phyloP scores from a whole-genome alignment of 2,113 vertebrate species.

The Scomber japonicus region DNA sequence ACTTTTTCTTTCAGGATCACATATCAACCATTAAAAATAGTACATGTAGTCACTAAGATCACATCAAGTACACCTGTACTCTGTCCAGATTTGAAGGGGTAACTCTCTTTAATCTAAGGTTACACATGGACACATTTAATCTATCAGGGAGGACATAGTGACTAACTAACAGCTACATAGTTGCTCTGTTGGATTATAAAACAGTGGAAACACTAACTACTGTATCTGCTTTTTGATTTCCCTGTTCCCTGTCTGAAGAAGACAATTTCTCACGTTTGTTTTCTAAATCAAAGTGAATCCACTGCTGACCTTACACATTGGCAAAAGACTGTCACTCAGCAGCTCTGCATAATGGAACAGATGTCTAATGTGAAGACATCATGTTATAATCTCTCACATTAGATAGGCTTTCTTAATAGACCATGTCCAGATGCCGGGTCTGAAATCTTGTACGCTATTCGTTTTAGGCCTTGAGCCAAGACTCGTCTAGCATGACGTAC shows the following conservation, averaged over 20 bases:
- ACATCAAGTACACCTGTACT: conserved; percentile 3
- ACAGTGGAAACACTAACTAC: conserved; percentile 42
- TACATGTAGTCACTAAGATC: neutral
- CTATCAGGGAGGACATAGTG: conserved; percentile 23
- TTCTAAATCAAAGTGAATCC: conserved; percentile 28
- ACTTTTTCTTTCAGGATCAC: conserved; percentile 10
- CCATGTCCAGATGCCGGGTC: conserved; percentile 44
- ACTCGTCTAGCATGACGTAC: neutral
- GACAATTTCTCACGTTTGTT: conserved; percentile 38
- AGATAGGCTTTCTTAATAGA: conserved; percentile 38
- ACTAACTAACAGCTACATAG: neutral
- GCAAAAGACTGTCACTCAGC: conserved; percentile 45
- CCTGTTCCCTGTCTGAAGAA: conserved; percentile 28
- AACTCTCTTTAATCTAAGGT: conserved; percentile 18
- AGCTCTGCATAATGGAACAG: conserved; percentile 46
- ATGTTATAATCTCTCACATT: conserved; percentile 46
- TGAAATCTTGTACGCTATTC: neutral
- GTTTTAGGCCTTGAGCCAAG: conserved; percentile 34
- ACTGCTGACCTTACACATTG: conserved; percentile 13
- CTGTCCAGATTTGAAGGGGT: conserved; percentile 3
- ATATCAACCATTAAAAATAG: neutral
- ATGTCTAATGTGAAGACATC: conserved; percentile 29
- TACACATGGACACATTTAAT: conserved; percentile 45
- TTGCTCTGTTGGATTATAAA: conserved; percentile 28
- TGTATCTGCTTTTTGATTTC: neutral